Evolutionary conservation across 2,113 vertebrate genomes (phyloP), one percentile per base, ranked within the genome.

Genomic region (Petromus typicus): DNA sequence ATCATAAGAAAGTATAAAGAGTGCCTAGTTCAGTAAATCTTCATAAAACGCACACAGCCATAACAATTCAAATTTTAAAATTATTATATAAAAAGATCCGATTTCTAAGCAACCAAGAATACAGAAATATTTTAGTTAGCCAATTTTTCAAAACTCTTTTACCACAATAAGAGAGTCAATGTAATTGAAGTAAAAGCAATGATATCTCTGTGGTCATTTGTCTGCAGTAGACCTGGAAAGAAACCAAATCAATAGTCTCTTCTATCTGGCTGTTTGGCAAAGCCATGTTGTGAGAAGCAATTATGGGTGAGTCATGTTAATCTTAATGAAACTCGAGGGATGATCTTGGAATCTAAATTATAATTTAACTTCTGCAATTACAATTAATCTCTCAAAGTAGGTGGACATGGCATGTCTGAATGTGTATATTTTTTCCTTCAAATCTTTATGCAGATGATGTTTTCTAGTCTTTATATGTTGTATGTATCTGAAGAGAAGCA

Each of bases 281-380:
- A 90, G 66, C 45, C 59, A 51, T 64, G 56, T 78, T 73, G 54
- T 79, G 89, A 92, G 73, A 90, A 92, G 57, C 34, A 93, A 92
- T 96, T 95, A 90, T 40, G 17, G 30, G 30, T 86, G 63, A 96
- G 54, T 91, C 69, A 78, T 92, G 54, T 37, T 91, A 93, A 89
- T 91, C 63, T 59, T 94, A 95, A 92, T 95, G 92, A 95, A 95
- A 95, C 85, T 95, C 4, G 3, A 71, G 86, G 43, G 90, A 97
- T 91, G 84, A 89, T 82, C 51, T 90, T 92, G 73, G 30, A 95
- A 92, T 1, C n/a, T 37, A 95, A 96, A 93, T 94, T 86, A 67
- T 78, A 86, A 10, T 94, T 96, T 95, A 75, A 93, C 92, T 97
- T 97, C 23, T 93, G 76, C 43, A 88, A 66, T 96, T 95, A 93